phyloP scores from a whole-genome alignment of 2,888 invertebrate species.

The Phoenoteleia sp. region DNA sequence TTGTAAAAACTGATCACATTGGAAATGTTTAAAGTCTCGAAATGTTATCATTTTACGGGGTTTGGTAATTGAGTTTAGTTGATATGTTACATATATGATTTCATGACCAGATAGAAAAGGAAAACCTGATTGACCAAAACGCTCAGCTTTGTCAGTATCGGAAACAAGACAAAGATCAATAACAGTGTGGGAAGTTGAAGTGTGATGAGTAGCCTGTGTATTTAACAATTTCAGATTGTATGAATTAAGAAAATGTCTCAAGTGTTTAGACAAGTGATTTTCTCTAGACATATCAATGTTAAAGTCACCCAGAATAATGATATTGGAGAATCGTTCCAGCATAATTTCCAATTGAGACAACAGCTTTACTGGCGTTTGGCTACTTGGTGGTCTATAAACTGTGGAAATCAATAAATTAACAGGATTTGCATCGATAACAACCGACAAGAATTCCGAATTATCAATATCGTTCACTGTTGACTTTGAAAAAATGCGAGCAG shows the following conservation, averaged over 20 bases:
- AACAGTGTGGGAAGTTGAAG: neutral
- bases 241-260: neutral
- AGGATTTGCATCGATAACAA: neutral
- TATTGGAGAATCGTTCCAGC: neutral
- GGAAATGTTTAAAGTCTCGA: neutral
- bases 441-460: neutral
- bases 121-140: neutral
- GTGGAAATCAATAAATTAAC: neutral
- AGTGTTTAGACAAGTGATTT: neutral
- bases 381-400: constrained; percentile 1
- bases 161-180: neutral
- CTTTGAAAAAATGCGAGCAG: neutral
- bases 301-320: constrained; percentile 1
- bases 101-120: constrained; percentile 15
- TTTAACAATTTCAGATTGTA: neutral
- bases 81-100: neutral
- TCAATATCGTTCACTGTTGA: neutral
- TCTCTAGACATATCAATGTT: neutral
- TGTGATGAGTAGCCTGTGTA: neutral
- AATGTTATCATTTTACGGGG: neutral
- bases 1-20: neutral
- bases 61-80: neutral
- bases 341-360: neutral
- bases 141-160: neutral
- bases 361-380: neutral